Conservation (phyloP, 64 coral and sea anemone genomes). For the Actinia tenebrosa region DNA sequence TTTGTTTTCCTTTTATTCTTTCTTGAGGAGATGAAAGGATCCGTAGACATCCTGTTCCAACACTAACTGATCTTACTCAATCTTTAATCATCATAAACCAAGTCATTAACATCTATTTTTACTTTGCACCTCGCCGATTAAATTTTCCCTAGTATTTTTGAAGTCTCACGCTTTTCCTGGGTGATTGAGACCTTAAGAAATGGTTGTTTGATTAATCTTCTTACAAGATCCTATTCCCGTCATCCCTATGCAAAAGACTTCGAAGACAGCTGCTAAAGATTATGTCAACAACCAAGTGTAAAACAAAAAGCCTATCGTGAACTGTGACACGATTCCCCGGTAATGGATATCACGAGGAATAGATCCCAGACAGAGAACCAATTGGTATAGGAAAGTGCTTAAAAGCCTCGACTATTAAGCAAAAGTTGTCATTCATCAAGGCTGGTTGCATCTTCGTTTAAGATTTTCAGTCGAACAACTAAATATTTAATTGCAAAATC, state of each 20-base stretch:
- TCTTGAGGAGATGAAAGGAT: neutral
- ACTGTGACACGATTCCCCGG: neutral
- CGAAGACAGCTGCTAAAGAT: neutral
- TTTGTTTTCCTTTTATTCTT: neutral
- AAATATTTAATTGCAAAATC: neutral
- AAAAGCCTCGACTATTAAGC: neutral
- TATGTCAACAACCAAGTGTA: neutral
- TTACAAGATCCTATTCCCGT: neutral
- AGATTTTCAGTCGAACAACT: neutral
- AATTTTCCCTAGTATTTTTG: no score
- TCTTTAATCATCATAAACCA: neutral
- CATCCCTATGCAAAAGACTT: neutral
- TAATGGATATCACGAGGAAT: neutral
- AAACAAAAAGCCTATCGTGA: neutral
- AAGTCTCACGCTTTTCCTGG: neutral
- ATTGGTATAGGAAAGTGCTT: neutral
- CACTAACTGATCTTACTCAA: neutral
- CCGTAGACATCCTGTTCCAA: neutral
- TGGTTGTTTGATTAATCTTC: neutral
- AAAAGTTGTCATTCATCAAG: neutral
- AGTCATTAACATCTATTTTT: neutral
- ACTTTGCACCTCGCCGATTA: no score
- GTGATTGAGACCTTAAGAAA: neutral
- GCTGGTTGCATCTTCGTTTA: neutral
- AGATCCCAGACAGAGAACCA: neutral